A percentile compares a stretch with the other conserved stretches of the same genome.
These are phyloP conservation scores for Nebria salina DNA, from an alignment of 2,888 invertebrate genomes.

Conservation along the genomic window DNA sequence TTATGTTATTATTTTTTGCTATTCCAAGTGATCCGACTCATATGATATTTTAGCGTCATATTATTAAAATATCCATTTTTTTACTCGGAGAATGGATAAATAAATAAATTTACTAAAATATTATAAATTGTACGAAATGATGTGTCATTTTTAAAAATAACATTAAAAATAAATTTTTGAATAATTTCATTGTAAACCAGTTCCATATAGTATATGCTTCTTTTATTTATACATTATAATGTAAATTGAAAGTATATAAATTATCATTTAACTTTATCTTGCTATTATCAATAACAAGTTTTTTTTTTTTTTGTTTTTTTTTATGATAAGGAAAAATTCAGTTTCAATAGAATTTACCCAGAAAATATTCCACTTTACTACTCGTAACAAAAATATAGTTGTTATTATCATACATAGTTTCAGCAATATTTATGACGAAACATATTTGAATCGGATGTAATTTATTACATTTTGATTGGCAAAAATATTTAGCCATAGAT, in stretches of 20 bases:
- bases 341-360: neutral
- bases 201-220: neutral
- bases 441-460: neutral
- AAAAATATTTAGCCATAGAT: neutral
- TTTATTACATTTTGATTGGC: neutral
- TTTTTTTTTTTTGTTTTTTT: neutral
- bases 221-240: neutral
- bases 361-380: neutral
- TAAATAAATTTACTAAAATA: too few species aligned
- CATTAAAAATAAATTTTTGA: too few species aligned
- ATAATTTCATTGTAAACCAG: too few species aligned
- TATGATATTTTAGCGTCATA: too few species aligned
- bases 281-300: neutral
- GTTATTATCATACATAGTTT: neutral
- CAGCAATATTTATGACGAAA: neutral
- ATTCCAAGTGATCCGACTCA: too few species aligned
- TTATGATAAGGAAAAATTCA: neutral
- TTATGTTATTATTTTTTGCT: too few species aligned
- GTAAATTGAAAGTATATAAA: neutral
- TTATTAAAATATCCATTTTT: too few species aligned
- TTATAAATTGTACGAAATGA: too few species aligned
- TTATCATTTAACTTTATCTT: neutral
- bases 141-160: too few species aligned
- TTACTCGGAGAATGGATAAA: too few species aligned
- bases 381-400: neutral